A percentile compares a stretch with the other conserved stretches of the same genome.
These are phyloP conservation scores for Chaunax sp. DNA, from an alignment of 2,797 vertebrate genomes.

Conservation along the genomic window DNA sequence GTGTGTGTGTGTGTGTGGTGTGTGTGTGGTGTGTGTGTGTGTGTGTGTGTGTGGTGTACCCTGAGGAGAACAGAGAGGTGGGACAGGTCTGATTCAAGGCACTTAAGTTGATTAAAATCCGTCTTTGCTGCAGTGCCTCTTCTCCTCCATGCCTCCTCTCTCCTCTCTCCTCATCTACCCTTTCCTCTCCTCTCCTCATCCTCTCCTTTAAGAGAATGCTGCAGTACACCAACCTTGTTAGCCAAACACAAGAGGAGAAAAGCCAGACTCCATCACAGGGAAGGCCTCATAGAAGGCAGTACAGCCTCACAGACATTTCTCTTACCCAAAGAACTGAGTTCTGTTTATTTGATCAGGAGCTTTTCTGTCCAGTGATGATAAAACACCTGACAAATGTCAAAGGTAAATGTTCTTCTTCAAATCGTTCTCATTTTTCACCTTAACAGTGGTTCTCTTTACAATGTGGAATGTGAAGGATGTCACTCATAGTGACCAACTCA, in stretches of 20 bases:
- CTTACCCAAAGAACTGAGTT: too few relatives aligned
- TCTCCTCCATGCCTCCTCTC: neutral
- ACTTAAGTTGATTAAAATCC: conserved; percentile 72
- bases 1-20: conserved; percentile 24
- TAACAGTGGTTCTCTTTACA: too few relatives aligned
- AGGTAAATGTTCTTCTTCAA: too few relatives aligned
- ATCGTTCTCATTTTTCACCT: too few relatives aligned
- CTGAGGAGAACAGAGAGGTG: conserved; percentile 49
- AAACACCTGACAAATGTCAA: too few relatives aligned
- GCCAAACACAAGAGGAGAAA: too few relatives aligned
- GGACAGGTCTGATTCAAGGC: conserved; percentile 58
- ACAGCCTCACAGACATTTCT: too few relatives aligned
- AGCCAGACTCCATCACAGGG: neutral
- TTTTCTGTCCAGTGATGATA: too few relatives aligned
- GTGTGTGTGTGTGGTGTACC: conserved; percentile 19
- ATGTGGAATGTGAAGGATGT: too few relatives aligned
- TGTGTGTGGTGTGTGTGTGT: conserved; percentile 31
- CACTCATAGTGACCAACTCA: too few relatives aligned
- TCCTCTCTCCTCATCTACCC: neutral
- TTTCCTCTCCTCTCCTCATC: neutral
- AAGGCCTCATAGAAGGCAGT: too few relatives aligned
- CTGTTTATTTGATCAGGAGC: too few relatives aligned
- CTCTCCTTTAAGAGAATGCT: conserved; percentile 22
- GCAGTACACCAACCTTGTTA: conserved; percentile 27
- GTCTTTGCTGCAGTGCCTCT: conserved; percentile 48